phyloP scores from a whole-genome alignment of 2,113 vertebrate genomes.

The Capreolus pygargus region DNA sequence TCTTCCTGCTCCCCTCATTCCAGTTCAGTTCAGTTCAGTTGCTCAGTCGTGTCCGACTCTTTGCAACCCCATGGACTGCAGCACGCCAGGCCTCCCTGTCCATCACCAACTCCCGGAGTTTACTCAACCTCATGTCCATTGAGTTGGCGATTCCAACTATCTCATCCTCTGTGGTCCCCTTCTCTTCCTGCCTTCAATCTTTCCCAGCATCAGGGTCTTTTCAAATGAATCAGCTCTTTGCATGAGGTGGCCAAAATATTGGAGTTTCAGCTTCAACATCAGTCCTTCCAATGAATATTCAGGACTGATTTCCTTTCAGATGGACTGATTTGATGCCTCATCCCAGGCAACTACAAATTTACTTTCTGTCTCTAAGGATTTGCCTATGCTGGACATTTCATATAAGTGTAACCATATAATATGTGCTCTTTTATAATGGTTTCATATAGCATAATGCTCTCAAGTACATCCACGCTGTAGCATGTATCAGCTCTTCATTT shows the following conservation, averaged over 20 bases:
- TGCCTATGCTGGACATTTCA: not conserved
- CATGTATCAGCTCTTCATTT: not conserved
- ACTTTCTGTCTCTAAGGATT: not conserved
- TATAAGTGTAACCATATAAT: not conserved
- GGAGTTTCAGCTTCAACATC: not conserved
- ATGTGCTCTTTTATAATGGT: not conserved
- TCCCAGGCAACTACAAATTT: not conserved
- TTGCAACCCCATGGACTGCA: not conserved
- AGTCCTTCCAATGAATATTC: not conserved
- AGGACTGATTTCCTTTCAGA: not conserved
- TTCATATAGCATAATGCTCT: not conserved
- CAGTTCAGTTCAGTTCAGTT: not conserved
- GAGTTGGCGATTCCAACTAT: not conserved
- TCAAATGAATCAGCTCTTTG: not conserved
- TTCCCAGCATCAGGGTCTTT: no score
- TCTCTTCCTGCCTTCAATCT: not conserved
- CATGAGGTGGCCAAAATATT: not conserved
- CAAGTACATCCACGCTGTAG: not conserved
- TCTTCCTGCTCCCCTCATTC: not conserved
- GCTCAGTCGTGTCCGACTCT: not conserved
- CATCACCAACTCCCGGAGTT: not conserved
- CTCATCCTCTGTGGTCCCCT: not conserved
- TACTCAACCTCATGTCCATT: not conserved
- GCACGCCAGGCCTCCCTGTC: not conserved
- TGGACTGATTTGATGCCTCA: not conserved